phyloP scores from a whole-genome alignment of 2,797 vertebrate genomes.

The Chrysocyon brachyurus region DNA sequence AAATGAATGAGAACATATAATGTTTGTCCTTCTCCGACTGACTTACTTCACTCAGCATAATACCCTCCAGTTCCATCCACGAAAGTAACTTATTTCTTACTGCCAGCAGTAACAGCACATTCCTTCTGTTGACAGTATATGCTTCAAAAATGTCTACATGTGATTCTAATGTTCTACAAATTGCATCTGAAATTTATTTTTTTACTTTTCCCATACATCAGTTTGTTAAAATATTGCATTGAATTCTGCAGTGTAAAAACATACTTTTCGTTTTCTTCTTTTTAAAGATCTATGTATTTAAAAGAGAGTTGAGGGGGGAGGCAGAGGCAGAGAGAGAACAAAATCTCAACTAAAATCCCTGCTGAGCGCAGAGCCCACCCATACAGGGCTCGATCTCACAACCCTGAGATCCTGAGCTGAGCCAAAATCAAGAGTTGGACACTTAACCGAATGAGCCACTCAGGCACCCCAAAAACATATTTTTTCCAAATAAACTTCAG shows the following conservation, averaged over 20 bases:
- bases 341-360: background rate
- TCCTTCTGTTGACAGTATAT: background rate
- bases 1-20: too few relatives aligned
- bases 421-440: too few relatives aligned
- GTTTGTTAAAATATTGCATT: slow-evolving; percentile 42
- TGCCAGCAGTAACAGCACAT: background rate
- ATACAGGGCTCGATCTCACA: too few relatives aligned
- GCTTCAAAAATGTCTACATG: slow-evolving; percentile 34
- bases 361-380: too few relatives aligned
- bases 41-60: too few relatives aligned
- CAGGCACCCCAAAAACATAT: background rate
- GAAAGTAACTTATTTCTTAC: background rate
- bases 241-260: slow-evolving; percentile 22
- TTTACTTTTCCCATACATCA: background rate
- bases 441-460: too few relatives aligned
- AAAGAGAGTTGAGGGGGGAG: background rate
- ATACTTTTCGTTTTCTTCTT: background rate
- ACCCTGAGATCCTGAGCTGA: too few relatives aligned
- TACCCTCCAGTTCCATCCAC: too few relatives aligned
- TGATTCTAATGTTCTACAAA: slow-evolving; percentile 21
- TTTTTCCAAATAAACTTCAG: slow-evolving; percentile 47
- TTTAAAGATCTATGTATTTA: background rate
- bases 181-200: background rate
- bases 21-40: too few relatives aligned
- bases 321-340: background rate